Evolutionary conservation across 2,888 invertebrate species (phyloP), one percentile per base, ranked within the genome.

Genomic region (Apodemia mormo): DNA sequence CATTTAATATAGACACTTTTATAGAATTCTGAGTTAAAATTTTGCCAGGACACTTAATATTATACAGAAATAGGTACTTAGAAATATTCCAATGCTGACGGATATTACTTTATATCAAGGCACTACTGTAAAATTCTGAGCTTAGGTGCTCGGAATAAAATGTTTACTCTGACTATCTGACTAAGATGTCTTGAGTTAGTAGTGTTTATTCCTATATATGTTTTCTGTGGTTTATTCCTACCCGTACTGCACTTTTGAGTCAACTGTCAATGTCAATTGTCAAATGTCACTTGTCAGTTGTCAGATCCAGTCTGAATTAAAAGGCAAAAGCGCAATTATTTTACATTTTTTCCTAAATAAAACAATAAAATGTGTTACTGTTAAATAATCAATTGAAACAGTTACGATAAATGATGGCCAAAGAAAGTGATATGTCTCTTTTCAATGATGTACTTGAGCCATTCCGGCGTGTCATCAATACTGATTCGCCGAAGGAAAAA

Each of bases 401-500:
- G 66, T 92, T 45, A 9, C 29, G 43, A 52, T 65, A 65, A 66
- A 81, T 78, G 73, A 92, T 92, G 92, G 89, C 92, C 69, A 91
- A 89, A 76, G 91, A 92, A 77, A 81, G 89, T 4, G 92, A 93
- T 73, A 91, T 92, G 87, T 92, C 93, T 71, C 80, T 94, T 64
- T 89, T 88, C 71, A 88, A 85, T 74, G 92, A 93, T 76, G 92
- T 94, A 9, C 78, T 94, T 72, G 88, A 92, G 77, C 93, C 93
- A 6, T 94, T 93, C 78, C 82, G 93, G 74, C 85, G 93, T 71
- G 91, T 87, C 66, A 91, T 93, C 78, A 92, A 92, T 77, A 89
- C 89, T 68, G 88, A 91, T 78, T 88, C 89, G 76, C 92, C 92
- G 76, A 92, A 90, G 84, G 92, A 92, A 77, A 92, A 90, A 78